Percentiles rank a stretch among this genome's conserved stretches.
These are phyloP conservation scores for Notodonta dromedarius DNA, from an alignment of 2,888 invertebrate genomes.

Conservation along the genomic window DNA sequence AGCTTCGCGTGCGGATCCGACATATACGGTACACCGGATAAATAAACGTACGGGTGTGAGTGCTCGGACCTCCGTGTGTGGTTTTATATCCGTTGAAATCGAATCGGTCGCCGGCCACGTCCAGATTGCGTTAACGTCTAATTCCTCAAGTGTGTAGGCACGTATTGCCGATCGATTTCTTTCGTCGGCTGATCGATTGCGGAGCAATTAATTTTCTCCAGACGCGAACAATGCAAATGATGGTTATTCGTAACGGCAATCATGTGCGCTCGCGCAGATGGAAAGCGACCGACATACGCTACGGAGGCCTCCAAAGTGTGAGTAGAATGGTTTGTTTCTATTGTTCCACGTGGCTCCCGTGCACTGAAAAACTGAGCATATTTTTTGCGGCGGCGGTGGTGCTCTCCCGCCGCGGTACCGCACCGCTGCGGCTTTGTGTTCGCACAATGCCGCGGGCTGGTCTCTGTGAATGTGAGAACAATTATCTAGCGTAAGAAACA, in stretches of 20 bases:
- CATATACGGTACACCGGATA: conserved; percentile 11
- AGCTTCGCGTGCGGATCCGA: conserved; percentile 18
- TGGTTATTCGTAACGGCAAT: conserved; percentile 74
- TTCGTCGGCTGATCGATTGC: conserved; percentile 59
- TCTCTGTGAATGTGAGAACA: conserved; percentile 54
- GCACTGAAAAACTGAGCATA: conserved; percentile 56
- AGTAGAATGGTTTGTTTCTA: conserved; percentile 77
- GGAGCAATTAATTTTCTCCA: conserved; percentile 77
- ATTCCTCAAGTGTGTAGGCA: conserved; percentile 35
- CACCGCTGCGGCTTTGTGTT: conserved; percentile 27
- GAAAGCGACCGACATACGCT: conserved; percentile 71
- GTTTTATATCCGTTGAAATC: conserved; percentile 35
- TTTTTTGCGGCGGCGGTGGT: conserved; percentile 48
- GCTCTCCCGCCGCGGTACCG: conserved; percentile 65
- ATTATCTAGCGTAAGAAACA: conserved; percentile 41
- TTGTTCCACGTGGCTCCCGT: conserved; percentile 62
- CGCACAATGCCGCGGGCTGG: conserved; percentile 12
- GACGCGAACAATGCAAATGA: conserved; percentile 78
- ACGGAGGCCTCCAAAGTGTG: conserved; percentile 64
- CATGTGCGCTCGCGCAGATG: conserved; percentile 63
- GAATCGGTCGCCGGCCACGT: conserved; percentile 13
- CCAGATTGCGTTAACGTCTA: conserved; percentile 18
- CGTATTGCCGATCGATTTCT: conserved; percentile 60
- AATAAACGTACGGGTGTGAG: conserved; percentile 29
- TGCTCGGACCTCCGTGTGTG: conserved; percentile 24